Evolutionary conservation across 2,888 invertebrate genomes (phyloP).

Genomic region (Acanthosepion lycidas): DNA sequence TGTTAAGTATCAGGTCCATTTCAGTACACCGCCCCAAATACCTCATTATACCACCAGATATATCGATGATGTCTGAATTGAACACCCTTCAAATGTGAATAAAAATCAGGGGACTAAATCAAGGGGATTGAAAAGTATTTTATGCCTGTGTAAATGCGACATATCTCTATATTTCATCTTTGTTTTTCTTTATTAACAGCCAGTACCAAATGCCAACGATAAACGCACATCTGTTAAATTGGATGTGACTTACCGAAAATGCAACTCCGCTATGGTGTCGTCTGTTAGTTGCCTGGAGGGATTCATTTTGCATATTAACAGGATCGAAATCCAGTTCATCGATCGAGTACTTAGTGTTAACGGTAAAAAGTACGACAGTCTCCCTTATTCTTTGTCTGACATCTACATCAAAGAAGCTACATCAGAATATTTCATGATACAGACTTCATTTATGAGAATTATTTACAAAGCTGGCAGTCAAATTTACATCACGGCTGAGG

Average conservation of each 20-base stretch:
- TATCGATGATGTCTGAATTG: no score
- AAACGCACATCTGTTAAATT: conserved; percentile 35
- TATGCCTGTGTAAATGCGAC: no score
- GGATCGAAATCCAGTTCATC: conserved; percentile 50
- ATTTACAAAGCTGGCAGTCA: conserved; percentile 39
- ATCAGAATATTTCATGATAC: conserved; percentile 55
- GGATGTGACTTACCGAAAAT: neutral
- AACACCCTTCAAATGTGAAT: no score
- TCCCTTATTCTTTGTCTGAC: neutral
- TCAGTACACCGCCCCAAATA: no score
- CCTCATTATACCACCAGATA: no score
- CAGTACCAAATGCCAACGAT: neutral
- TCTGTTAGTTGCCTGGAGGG: conserved; percentile 51
- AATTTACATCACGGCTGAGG: neutral
- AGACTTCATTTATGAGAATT: conserved; percentile 59
- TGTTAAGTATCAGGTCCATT: no score
- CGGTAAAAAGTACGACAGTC: conserved; percentile 6
- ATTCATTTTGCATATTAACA: conserved; percentile 51
- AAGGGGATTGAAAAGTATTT: no score
- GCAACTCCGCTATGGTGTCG: neutral
- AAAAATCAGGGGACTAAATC: no score
- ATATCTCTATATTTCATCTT: no score
- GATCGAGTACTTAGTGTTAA: conserved; percentile 52
- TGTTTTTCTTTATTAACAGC: neutral
- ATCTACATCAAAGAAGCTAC: conserved; percentile 59